Base-by-base conservation (phyloP, 92 coral and sea anemone species). In the Desmophyllum pertusum region DNA sequence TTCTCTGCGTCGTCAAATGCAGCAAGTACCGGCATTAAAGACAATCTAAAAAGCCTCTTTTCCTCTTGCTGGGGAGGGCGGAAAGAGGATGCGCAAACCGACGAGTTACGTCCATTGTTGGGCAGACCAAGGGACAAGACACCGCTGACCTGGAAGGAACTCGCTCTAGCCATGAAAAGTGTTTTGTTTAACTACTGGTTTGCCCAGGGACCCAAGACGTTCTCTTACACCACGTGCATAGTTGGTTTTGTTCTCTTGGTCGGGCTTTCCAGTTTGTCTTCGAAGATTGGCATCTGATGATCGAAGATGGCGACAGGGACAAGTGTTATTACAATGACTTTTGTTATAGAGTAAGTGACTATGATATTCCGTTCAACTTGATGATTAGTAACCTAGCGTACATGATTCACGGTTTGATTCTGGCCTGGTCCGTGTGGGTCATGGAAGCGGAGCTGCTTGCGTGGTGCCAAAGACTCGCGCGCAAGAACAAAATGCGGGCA, bases 201-300 rank as follows among this genome's bases (percentile, higher is more conserved):
- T 10, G 88, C 83, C 27, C 84, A 87, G 19, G 92, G 93, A 19
- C 89, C 91, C 33, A 89, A 90, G 51, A 84, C 95, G 2, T 96
- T 95, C 71, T 91, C 98, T 30, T 94, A 94, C 77, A 88, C 88
- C 35, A 94, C 98, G 15, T 88, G 92, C 71, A 95, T 96, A 41
- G 99, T 96, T 18, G 99, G 98, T 5, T 92, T 95, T 48, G 98
- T 91, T 25, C 95, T 96, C 9, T 25, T 96, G 71, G 89, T 95
- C 23, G 99, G 99, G 98, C 98, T 6, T 92, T 92, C 51, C 99
- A 96, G 84, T 94, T 92, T 75, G 98, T 96, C 51, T 92, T 86
- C 41, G 93, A 89, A 61, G 91, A 92, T 92, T 96, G 98, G 98
- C 77, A 37, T 10, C 69, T 75, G 51, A 96, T 96, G 99, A 89